A percentile compares a stretch with the other conserved stretches of the same genome.
Evolutionary conservation across 1,140 invertebrate genomes (phyloP).

Genomic region (Coelopa frigida): DNA sequence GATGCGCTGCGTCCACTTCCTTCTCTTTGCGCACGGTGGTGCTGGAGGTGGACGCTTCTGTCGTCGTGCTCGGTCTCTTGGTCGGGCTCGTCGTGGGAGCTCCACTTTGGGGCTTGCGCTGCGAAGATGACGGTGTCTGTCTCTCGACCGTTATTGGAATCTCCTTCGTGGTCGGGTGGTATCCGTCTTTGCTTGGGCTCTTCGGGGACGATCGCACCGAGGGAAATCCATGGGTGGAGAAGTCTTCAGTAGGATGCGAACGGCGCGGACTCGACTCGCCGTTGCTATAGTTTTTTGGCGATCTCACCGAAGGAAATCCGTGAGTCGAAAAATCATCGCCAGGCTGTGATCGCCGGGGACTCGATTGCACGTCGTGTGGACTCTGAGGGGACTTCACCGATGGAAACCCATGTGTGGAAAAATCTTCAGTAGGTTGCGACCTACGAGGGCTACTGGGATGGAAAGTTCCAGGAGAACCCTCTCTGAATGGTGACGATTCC

Average conservation of each 20-base stretch:
- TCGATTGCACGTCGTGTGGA: no score
- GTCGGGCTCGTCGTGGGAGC: conserved; percentile 8
- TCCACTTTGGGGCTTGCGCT: background rate
- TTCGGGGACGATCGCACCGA: conserved; percentile 8
- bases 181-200: background rate
- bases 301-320: conserved; percentile 13
- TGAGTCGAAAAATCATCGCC: conserved; percentile 9
- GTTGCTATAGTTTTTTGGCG: conserved; percentile 10
- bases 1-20: conserved; percentile 57
- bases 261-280: conserved; percentile 1
- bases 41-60: conserved; percentile 15
- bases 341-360: no score
- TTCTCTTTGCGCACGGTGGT: conserved; percentile 45
- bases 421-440: conserved; percentile 19
- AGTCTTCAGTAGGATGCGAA: conserved; percentile 6
- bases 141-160: no score
- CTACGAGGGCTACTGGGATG: conserved; percentile 21
- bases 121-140: background rate
- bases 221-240: conserved; percentile 16
- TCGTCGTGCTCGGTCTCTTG: conserved; percentile 7
- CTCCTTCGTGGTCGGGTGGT: background rate
- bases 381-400: conserved; percentile 3
- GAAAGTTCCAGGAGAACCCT: background rate
- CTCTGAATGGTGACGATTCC: conserved; percentile 1
- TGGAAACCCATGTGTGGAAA: conserved; percentile 17